Conservation (phyloP, 1,140 invertebrate genomes). For the Drosophila sproati region DNA sequence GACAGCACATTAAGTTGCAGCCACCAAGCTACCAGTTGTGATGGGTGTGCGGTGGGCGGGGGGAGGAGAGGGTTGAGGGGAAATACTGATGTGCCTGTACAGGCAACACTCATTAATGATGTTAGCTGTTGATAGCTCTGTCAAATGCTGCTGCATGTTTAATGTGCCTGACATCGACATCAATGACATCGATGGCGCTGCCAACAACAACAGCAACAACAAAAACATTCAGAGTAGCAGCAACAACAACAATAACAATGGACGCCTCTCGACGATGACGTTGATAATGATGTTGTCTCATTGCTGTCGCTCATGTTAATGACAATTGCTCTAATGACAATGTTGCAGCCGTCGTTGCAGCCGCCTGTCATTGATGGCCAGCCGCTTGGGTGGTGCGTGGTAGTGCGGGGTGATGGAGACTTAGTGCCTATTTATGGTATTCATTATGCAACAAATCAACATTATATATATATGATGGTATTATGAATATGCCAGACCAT, state of each 20-base stretch:
- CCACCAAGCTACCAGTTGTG: neutral
- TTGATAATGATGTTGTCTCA: conserved; percentile 81
- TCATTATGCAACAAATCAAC: conserved; percentile 82
- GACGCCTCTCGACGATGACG: conserved; percentile 46
- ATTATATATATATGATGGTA: conserved; percentile 71
- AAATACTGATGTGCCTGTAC: neutral
- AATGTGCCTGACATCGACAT: conserved; percentile 76
- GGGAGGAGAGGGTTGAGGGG: neutral
- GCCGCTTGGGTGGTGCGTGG: conserved; percentile 9
- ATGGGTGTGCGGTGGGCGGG: neutral
- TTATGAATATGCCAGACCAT: conserved; percentile 73
- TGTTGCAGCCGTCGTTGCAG: conserved; percentile 57
- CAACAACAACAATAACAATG: conserved; percentile 46
- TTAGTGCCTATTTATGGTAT: conserved; percentile 76
- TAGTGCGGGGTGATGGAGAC: conserved; percentile 2
- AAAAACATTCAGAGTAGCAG: conserved; percentile 3
- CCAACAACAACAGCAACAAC: conserved; percentile 13
- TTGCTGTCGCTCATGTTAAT: conserved; percentile 79
- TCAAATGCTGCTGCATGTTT: conserved; percentile 82
- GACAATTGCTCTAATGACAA: conserved; percentile 82
- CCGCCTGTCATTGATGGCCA: conserved; percentile 19
- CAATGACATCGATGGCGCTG: conserved; percentile 48
- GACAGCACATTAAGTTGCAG: conserved; percentile 59
- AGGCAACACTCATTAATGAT: conserved; percentile 72
- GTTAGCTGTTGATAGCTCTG: conserved; percentile 81